Evolutionary conservation across 2,113 vertebrate genomes (phyloP).

Genomic region (Hemicordylus capensis): DNA sequence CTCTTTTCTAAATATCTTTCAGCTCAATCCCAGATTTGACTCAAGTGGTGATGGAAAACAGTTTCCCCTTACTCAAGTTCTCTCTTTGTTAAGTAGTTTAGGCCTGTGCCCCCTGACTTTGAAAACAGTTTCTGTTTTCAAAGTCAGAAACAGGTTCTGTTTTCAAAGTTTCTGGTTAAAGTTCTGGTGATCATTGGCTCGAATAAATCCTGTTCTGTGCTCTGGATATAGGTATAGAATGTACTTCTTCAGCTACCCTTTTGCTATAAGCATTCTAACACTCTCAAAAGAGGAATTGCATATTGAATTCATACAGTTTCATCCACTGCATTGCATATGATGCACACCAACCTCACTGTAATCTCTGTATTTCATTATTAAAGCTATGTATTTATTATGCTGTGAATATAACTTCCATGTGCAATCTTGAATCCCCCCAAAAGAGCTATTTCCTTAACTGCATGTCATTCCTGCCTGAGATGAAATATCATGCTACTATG

Average conservation of each 20-base stretch:
- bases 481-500: slow-evolving; percentile 5
- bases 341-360: slow-evolving; percentile 21
- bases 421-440: slow-evolving; percentile 25
- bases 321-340: background rate
- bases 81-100: background rate
- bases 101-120: background rate
- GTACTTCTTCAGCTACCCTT: background rate
- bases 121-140: background rate
- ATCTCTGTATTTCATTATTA: slow-evolving; percentile 50
- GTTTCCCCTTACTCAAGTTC: background rate
- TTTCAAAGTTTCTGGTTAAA: background rate
- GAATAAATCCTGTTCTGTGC: background rate
- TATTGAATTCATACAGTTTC: background rate
- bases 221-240: background rate
- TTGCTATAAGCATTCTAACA: background rate
- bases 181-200: background rate
- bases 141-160: too few species aligned
- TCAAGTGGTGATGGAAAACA: background rate
- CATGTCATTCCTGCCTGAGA: slow-evolving; percentile 13
- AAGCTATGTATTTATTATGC: slow-evolving; percentile 28
- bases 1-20: background rate
- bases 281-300: background rate
- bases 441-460: slow-evolving; percentile 22
- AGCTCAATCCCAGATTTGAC: background rate
- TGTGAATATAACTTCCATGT: slow-evolving; percentile 40